A percentile compares a stretch with the other conserved stretches of the same genome.
Evolutionary conservation across 2,797 vertebrate species (phyloP).

Genomic region (Premnoplex brunnescens): DNA sequence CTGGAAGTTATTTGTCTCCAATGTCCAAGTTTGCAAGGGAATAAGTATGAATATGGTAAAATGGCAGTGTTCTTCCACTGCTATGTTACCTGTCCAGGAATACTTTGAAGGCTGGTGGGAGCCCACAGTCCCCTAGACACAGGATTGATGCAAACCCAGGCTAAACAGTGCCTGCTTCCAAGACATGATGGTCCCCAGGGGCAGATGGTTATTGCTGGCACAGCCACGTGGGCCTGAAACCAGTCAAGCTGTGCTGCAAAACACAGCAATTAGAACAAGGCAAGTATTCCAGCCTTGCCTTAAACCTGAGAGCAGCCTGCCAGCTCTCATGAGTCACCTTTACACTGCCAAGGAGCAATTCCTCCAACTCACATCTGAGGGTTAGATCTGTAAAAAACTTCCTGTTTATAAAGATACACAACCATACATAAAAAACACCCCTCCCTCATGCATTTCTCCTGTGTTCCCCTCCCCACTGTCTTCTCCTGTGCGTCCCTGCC

Average conservation of each 20-base stretch:
- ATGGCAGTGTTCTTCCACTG: neutral
- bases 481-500: neutral
- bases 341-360: constrained; percentile 41
- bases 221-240: constrained; percentile 36
- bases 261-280: constrained; percentile 50
- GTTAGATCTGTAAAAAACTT: constrained; percentile 22
- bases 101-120: neutral
- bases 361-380: constrained; percentile 45
- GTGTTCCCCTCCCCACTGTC: neutral
- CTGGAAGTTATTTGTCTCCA: neutral
- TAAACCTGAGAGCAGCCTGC: constrained; percentile 35
- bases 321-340: constrained; percentile 66
- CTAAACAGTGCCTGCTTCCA: constrained; percentile 37
- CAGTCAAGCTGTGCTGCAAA: constrained; percentile 50
- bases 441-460: neutral
- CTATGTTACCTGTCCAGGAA: neutral
- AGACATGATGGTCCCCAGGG: neutral
- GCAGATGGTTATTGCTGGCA: constrained; percentile 63
- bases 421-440: neutral
- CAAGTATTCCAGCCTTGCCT: constrained; percentile 34
- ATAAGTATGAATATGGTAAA: neutral
- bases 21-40: neutral
- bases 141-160: neutral
- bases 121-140: neutral
- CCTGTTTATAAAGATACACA: constrained; percentile 25